Evolutionary conservation across 2,888 invertebrate genomes (phyloP).

Genomic region (Zele albiditarsus): DNA sequence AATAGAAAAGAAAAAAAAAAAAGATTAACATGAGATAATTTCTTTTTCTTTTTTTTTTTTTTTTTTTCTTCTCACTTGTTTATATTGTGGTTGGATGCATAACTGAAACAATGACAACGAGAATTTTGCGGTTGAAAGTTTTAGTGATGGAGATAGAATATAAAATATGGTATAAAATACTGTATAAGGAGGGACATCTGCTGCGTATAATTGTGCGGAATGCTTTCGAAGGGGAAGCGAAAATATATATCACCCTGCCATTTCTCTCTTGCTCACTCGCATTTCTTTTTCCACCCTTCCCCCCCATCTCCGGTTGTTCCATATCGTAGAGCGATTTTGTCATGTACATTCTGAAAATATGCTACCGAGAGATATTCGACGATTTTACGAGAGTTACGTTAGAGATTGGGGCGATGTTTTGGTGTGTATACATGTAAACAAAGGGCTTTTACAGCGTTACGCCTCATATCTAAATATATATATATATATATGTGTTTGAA

Average conservation of each 20-base stretch:
- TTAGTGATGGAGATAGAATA: neutral
- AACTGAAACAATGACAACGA: neutral
- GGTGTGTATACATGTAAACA: neutral
- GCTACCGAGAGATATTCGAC: neutral
- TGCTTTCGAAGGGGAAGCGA: neutral
- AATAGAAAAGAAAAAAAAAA: neutral
- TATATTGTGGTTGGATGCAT: neutral
- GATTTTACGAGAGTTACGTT: slow-evolving; percentile 19
- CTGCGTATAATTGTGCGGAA: neutral
- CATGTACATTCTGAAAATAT: slow-evolving; percentile 1
- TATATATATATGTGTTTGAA: neutral
- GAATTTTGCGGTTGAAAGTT: neutral
- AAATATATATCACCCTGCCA: neutral
- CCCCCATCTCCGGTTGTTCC: slow-evolving; percentile 5
- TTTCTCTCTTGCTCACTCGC: neutral
- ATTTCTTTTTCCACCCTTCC: neutral
- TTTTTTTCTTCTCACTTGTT: neutral
- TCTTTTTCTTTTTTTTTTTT: neutral
- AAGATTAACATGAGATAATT: neutral
- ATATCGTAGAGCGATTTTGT: slow-evolving; percentile 1
- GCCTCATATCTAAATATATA: neutral
- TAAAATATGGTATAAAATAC: neutral
- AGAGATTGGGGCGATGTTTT: neutral
- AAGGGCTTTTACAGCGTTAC: slow-evolving; percentile 22
- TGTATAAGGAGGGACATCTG: neutral